Percentiles rank a stretch among this genome's conserved stretches.
Evolutionary conservation across 2,797 vertebrate species (phyloP).

Genomic region (Gymnothorax javanicus): DNA sequence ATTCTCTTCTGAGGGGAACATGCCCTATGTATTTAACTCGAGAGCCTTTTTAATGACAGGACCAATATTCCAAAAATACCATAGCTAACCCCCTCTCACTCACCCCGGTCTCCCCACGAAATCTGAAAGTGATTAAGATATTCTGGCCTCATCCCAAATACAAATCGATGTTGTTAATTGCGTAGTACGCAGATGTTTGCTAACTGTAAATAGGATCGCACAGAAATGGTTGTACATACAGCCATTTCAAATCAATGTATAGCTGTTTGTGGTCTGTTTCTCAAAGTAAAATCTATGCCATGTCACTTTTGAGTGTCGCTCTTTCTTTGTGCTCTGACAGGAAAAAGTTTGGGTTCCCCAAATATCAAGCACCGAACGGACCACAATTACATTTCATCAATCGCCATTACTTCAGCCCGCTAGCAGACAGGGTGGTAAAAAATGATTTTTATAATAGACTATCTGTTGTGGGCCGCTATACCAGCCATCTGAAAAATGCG

Average conservation of each 20-base stretch:
- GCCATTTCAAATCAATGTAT: neutral
- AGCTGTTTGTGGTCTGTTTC: neutral
- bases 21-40: neutral
- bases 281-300: neutral
- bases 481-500: too few species aligned
- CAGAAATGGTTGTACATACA: slow-evolving; percentile 1
- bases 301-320: neutral
- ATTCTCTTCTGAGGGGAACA: neutral
- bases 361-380: neutral
- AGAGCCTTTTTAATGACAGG: neutral
- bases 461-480: too few species aligned
- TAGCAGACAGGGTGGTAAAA: too few species aligned
- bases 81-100: too few species aligned
- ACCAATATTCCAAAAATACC: neutral
- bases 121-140: neutral
- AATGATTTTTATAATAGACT: too few species aligned
- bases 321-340: neutral
- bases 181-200: neutral
- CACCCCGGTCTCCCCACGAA: neutral
- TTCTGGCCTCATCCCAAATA: neutral
- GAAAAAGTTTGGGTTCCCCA: neutral
- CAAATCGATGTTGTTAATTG: neutral
- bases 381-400: neutral
- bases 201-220: slow-evolving; percentile 8
- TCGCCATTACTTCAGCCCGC: too few species aligned